Percentiles rank a stretch among this genome's conserved stretches.
Conservation (phyloP, 2,797 vertebrate species). For the Hydrolagus colliei region DNA sequence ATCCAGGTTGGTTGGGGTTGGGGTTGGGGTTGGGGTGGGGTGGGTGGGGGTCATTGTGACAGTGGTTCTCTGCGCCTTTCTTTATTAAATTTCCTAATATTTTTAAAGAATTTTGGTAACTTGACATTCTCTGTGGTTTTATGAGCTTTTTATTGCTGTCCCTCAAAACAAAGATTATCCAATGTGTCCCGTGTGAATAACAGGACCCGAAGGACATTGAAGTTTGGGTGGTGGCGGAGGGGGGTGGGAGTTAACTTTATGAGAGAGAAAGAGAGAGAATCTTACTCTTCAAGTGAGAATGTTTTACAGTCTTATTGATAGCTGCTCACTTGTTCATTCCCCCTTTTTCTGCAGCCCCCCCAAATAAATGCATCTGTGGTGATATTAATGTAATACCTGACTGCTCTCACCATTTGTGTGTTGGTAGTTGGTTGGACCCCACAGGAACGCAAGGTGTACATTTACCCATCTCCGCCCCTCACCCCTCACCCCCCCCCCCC, state of each 20-base stretch:
- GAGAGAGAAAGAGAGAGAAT: not conserved
- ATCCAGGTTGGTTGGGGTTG: not conserved
- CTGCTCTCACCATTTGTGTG: constrained; percentile 11
- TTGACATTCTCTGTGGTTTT: constrained; percentile 13
- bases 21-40: no score
- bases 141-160: not conserved
- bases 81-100: constrained; percentile 26
- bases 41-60: constrained; percentile 10
- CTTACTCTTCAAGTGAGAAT: not conserved
- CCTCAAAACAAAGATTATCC: not conserved
- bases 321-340: constrained; percentile 4
- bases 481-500: no score
- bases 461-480: not conserved
- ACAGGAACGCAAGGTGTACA: constrained; percentile 13
- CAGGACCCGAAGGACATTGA: constrained; percentile 15
- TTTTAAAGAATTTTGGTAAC: constrained; percentile 1
- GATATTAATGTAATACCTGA: not conserved
- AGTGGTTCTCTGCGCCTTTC: constrained; percentile 26
- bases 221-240: not conserved
- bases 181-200: not conserved
- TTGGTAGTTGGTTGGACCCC: not conserved
- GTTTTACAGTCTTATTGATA: not conserved
- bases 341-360: not conserved
- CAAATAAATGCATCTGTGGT: not conserved
- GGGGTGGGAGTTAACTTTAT: not conserved